Conservation (phyloP, 2,888 invertebrate genomes). For the Pseudoips prasinana region DNA sequence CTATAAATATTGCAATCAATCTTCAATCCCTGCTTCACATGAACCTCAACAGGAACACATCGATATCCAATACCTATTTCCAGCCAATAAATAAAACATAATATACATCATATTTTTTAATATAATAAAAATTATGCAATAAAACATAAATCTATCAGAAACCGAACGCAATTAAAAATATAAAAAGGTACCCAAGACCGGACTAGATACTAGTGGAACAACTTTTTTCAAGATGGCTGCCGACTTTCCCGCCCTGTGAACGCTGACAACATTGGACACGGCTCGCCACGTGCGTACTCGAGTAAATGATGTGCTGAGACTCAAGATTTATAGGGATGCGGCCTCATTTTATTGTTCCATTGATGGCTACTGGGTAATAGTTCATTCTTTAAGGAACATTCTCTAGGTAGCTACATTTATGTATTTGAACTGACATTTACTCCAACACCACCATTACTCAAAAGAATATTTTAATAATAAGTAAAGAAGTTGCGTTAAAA, state of each 20-base stretch:
- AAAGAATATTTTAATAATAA: too few species aligned
- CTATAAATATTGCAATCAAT: too few species aligned
- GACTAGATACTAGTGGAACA: slow-evolving; percentile 48
- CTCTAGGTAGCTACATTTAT: too few species aligned
- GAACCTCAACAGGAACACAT: slow-evolving; percentile 13
- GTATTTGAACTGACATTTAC: too few species aligned
- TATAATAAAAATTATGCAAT: slow-evolving; percentile 23
- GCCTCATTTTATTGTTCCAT: slow-evolving; percentile 30
- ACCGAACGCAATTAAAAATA: slow-evolving; percentile 38
- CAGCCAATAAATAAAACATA: slow-evolving; percentile 24
- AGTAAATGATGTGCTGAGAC: slow-evolving; percentile 44
- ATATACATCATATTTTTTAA: too few species aligned
- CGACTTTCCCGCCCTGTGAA: slow-evolving; percentile 52
- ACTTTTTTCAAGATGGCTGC: slow-evolving; percentile 70
- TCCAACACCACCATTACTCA: too few species aligned
- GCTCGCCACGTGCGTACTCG: slow-evolving; percentile 56
- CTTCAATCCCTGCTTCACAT: too few species aligned
- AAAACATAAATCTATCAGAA: slow-evolving; percentile 32
- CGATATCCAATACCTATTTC: slow-evolving; percentile 14
- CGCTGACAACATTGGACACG: slow-evolving; percentile 55
- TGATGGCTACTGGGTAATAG: slow-evolving; percentile 23
- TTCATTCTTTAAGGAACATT: slow-evolving; percentile 2
- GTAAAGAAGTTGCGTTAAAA: too few species aligned
- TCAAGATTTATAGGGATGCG: slow-evolving; percentile 38
- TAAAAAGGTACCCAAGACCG: slow-evolving; percentile 29